A percentile compares a stretch with the other conserved stretches of the same genome.
Conservation (phyloP, 2,113 vertebrate genomes). For the Phyllostomus hastatus region DNA sequence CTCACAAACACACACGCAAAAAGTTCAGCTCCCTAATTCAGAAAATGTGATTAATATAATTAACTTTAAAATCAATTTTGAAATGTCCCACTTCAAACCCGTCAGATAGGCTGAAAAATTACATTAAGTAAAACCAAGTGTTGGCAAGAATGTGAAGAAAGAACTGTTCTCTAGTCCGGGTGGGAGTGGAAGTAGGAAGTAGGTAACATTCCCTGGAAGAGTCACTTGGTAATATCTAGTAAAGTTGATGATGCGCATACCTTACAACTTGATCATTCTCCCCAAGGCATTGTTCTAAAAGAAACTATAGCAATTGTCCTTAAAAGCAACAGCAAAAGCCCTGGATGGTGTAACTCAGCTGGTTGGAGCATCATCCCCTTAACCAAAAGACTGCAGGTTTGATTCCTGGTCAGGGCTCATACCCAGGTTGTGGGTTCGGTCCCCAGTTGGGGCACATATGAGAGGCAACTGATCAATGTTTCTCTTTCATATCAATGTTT, state of each 20-base stretch:
- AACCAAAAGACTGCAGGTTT: too few species aligned
- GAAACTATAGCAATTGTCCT: background rate
- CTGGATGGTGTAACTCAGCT: too few species aligned
- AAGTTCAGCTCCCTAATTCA: background rate
- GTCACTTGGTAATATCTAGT: background rate
- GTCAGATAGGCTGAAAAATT: background rate
- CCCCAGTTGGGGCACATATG: too few species aligned
- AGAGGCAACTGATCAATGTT: too few species aligned
- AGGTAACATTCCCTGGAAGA: background rate
- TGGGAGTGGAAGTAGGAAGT: background rate
- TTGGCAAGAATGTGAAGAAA: background rate
- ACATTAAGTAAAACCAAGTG: background rate
- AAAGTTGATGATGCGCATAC: background rate
- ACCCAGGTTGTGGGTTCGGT: too few species aligned
- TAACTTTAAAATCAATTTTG: background rate
- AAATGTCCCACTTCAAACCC: background rate
- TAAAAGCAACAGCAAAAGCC: background rate
- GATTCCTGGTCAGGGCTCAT: too few species aligned
- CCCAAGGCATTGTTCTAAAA: background rate
- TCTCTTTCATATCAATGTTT: too few species aligned
- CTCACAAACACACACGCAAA: background rate
- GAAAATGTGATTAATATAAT: background rate
- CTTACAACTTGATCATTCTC: background rate
- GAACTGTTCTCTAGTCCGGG: background rate
- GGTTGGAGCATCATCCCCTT: too few species aligned